These are phyloP conservation scores for Gymnoscelis rufifasciata DNA, from an alignment of 2,888 invertebrate genomes.

Conservation along the genomic window DNA sequence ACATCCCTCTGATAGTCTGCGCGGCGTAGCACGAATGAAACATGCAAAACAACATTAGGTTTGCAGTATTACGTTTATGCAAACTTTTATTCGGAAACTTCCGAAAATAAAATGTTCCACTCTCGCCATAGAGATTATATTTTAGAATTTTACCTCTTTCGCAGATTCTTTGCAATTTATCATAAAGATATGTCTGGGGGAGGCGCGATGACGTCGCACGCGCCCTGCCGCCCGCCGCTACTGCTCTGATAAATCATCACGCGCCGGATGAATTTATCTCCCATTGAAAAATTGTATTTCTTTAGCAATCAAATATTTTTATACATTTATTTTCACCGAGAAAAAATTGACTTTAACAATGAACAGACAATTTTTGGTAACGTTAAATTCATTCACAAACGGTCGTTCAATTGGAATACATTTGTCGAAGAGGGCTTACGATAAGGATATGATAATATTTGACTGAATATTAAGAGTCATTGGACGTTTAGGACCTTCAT, in stretches of 20 bases:
- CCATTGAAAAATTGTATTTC: conserved; percentile 45
- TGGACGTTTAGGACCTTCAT: conserved; percentile 57
- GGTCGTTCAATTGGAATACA: conserved; percentile 36
- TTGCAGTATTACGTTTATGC: conserved; percentile 27
- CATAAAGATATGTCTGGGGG: conserved; percentile 56
- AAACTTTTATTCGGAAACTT: conserved; percentile 39
- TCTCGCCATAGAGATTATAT: conserved; percentile 34
- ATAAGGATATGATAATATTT: conserved; percentile 56
- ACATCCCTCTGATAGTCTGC: conserved; percentile 25
- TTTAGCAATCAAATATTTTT: conserved; percentile 26
- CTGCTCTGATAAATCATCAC: conserved; percentile 59
- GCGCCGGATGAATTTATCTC: conserved; percentile 59
- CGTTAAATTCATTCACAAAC: conserved; percentile 33
- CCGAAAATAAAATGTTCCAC: conserved; percentile 30
- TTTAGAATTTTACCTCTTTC: conserved; percentile 51
- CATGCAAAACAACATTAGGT: conserved; percentile 42
- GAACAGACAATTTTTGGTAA: conserved; percentile 25
- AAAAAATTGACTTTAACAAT: conserved; percentile 18
- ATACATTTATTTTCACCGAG: conserved; percentile 10
- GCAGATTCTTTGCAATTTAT: conserved; percentile 63
- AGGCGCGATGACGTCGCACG: conserved; percentile 57
- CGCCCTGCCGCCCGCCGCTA: conserved; percentile 37
- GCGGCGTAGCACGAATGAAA: conserved; percentile 27
- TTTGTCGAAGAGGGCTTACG: conserved; percentile 46
- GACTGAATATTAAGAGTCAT: conserved; percentile 58